Evolutionary conservation across 1,140 invertebrate genomes (phyloP), one percentile per base, ranked within the genome.

Genomic region (Cardiocondyla obscurior): DNA sequence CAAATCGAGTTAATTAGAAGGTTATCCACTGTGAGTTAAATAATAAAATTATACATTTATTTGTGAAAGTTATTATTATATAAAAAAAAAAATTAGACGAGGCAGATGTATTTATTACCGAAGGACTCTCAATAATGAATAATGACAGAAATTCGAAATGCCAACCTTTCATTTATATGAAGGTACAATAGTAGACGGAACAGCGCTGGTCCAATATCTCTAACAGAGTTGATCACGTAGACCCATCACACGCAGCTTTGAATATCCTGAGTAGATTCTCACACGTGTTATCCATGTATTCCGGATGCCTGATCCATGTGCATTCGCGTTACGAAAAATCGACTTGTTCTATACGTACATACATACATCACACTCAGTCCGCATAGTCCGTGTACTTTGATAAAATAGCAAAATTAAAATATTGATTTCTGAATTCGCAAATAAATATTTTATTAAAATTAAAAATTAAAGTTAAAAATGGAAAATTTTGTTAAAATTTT

Each of bases 201-300:
- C 7, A 30, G 42, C 22, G 22, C 0, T 67, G 12, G 69, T 55
- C 14, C 4, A 39, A 39, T 57, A 39, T 10, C 16, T 36, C 8
- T 39, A 57, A 57, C 10, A 30, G 22, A 57, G 30, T n/a, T 6
- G 69, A 72, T 39, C 69, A 72, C 49, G 33, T 72, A 57, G 2
- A 55, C 36, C n/a, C 19, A 12, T 4, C 53, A n/a, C 57, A 57
- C 33, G 16, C 22, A 72, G 19, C 19, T 3, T 55, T 36, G n/a
- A 6, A 2, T 36, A 73, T 14, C 51, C 53, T 4, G 10, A 10
- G 36, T 22, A 19, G 42, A 22, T 42, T 22, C 33, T 28, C 39
- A 64, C 62, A 62, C n/a, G n/a, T 46, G 44, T 74, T 60, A 64
- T 46, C 25, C 42, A 76, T 46, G 42, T 28, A 22, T 39, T 12